Base-by-base conservation (phyloP, 2,888 invertebrate genomes). In the Parapristionchus giblindavisi region DNA sequence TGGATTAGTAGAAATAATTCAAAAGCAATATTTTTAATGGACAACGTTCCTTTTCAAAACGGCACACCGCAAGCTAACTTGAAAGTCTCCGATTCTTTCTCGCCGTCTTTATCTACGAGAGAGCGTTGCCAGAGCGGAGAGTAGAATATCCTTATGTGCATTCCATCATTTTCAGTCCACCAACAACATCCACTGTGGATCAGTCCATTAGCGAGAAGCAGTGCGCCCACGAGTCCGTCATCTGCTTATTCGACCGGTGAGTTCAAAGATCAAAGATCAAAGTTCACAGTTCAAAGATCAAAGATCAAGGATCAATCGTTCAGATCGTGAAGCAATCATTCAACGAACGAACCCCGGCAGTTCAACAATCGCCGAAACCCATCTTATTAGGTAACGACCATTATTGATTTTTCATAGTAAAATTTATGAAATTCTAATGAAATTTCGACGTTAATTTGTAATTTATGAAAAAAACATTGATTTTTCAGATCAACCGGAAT, bases 141-240 rank as follows among this genome's bases (percentile, higher is more conserved):
- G 27, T 8, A 8, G 24, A 56, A 56, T 58, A 6, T 1, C 11
- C 17, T 21, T 8, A 58, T 29, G 17, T 43, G 43, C 38, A 11
- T 65, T 2, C 21, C 3, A 11, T 48, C 17, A n/a, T 5, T 29
- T 27, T 3, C 65, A 43, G 34, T 34, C 34, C 43, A 48, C 21
- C 24, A 14, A 63, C n/a, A n/a, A 6, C 21, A 24, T 32, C 77
- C 66, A 71, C 75, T 63, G 40, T 77, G 75, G 27, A 68, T 75
- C 40, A 70, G 77, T 32, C 72, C 73, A n/a, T 73, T 75, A 3
- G 72, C 68, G 40, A 40, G 40, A 1, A 29, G 29, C 29, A 77
- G 75, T 40, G 77, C 77, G 0, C 77, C 77, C 14, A 75, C 56
- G n/a, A 77, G 77, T 77, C 77, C 77, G 27, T 71, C 77, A 38